phyloP scores from a whole-genome alignment of 2,113 vertebrate species.

The Parus major region DNA sequence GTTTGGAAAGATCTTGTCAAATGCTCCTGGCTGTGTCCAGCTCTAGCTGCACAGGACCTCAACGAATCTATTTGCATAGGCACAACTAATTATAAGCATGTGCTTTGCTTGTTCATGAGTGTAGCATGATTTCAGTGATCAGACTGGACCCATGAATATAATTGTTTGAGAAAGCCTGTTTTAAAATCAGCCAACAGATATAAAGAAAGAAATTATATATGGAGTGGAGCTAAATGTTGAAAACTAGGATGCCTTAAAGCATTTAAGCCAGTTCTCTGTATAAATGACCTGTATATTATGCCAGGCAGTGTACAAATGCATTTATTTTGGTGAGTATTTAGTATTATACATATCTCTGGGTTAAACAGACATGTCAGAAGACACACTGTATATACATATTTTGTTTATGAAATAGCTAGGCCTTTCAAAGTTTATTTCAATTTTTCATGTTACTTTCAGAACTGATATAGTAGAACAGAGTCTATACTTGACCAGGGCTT shows the following conservation, averaged over 20 bases:
- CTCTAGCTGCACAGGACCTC: neutral
- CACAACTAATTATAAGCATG: neutral
- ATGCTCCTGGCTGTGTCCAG: neutral
- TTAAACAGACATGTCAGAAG: neutral
- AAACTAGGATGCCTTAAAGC: neutral
- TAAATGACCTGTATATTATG: neutral
- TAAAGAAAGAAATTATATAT: neutral
- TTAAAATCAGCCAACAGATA: neutral
- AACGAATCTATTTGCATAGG: neutral
- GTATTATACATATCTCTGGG: neutral
- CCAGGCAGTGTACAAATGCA: neutral
- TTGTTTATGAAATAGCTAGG: conserved; percentile 1
- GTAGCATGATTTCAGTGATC: neutral
- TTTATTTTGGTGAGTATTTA: conserved; percentile 23
- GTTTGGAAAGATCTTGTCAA: neutral
- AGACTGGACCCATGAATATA: neutral
- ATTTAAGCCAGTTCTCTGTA: neutral
- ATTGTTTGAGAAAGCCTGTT: neutral
- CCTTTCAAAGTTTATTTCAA: conserved; percentile 28
- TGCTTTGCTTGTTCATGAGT: neutral
- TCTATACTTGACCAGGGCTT: neutral
- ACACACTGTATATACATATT: neutral
- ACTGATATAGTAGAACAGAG: neutral
- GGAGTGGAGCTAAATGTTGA: neutral
- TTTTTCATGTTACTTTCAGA: conserved; percentile 34